These are phyloP conservation scores for Onychomys arenicola DNA, from an alignment of 2,797 vertebrate genomes.

Conservation along the genomic window DNA sequence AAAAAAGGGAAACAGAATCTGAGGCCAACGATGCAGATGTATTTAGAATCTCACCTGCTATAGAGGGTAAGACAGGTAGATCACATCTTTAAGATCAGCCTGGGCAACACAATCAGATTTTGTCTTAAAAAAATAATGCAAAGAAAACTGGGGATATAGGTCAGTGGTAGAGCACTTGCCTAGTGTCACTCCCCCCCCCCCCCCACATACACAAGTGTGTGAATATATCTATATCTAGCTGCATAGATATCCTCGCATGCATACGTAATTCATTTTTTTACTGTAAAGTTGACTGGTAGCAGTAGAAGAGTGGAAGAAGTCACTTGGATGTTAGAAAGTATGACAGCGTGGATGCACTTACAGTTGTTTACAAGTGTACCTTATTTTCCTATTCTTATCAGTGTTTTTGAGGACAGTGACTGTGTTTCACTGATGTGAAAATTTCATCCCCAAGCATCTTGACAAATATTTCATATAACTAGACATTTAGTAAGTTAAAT, in stretches of 20 bases:
- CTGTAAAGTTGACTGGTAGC: neutral
- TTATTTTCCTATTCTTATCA: neutral
- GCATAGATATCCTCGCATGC: neutral
- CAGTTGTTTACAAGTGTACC: neutral
- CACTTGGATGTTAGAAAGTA: slow-evolving; percentile 15
- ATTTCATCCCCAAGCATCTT: neutral
- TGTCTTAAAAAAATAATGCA: neutral
- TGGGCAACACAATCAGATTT: neutral
- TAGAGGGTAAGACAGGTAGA: neutral
- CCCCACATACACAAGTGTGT: neutral
- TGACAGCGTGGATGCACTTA: neutral
- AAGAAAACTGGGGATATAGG: neutral
- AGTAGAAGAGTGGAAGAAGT: slow-evolving; percentile 30
- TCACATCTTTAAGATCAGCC: neutral
- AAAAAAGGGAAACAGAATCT: neutral
- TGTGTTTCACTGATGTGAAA: neutral
- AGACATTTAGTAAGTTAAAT: slow-evolving; percentile 22
- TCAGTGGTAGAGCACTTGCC: neutral
- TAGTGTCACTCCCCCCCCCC: neutral
- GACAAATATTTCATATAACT: neutral
- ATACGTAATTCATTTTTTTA: slow-evolving; percentile 36
- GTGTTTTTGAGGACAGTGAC: neutral
- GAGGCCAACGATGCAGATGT: neutral
- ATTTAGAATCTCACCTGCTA: neutral
- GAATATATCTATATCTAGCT: neutral